phyloP scores from a whole-genome alignment of 2,888 invertebrate genomes.

The Cylindroiulus punctatus region DNA sequence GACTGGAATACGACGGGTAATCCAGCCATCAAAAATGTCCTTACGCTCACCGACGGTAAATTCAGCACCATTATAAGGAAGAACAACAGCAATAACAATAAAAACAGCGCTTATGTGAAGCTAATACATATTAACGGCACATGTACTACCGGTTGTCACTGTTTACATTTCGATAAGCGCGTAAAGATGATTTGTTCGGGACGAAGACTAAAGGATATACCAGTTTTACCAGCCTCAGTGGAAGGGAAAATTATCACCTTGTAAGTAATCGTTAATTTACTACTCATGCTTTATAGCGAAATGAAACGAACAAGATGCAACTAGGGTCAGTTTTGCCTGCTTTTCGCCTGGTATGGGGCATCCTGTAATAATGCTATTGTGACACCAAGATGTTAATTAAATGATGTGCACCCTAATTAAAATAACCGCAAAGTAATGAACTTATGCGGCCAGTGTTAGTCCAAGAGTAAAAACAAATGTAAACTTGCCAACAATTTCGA shows the following conservation, averaged over 20 bases:
- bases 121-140: conserved; percentile 28
- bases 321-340: too few relatives aligned
- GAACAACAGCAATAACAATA: conserved; percentile 29
- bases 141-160: conserved; percentile 38
- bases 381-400: too few relatives aligned
- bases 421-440: too few relatives aligned
- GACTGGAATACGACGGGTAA: conserved; percentile 12
- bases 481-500: too few relatives aligned
- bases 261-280: conserved; percentile 34
- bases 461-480: too few relatives aligned
- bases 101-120: conserved; percentile 13
- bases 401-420: too few relatives aligned
- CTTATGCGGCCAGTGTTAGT: too few relatives aligned
- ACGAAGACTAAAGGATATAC: conserved; percentile 2
- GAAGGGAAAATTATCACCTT: conserved; percentile 3
- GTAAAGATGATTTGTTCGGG: conserved; percentile 4
- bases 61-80: background rate
- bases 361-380: too few relatives aligned
- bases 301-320: background rate
- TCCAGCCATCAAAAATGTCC: background rate
- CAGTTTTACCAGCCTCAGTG: background rate
- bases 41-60: background rate
- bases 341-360: too few relatives aligned
- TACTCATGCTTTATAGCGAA: background rate
- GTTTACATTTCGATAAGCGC: conserved; percentile 38